Conservation (phyloP, 2,113 vertebrate genomes). For the Clarias batrachus region DNA sequence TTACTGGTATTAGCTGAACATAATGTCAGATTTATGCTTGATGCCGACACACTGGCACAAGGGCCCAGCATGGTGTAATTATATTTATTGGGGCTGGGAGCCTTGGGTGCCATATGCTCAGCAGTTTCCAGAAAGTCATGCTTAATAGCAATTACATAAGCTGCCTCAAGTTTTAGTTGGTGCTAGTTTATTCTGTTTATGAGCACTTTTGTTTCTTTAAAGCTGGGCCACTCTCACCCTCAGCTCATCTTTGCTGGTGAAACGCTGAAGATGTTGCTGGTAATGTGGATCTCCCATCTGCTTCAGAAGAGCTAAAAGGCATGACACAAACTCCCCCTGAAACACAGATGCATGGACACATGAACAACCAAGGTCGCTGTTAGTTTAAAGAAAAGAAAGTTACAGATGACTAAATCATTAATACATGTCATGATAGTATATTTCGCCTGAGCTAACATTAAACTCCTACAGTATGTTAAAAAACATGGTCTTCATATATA, state of each 20-base stretch:
- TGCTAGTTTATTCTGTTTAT: not conserved
- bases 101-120: not conserved
- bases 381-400: not conserved
- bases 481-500: not conserved
- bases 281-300: slow-evolving; percentile 98
- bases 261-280: slow-evolving; percentile 91
- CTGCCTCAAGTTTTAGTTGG: not conserved
- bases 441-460: not conserved
- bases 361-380: not conserved
- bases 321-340: slow-evolving; percentile 96
- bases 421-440: not conserved
- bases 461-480: not conserved
- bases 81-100: not conserved
- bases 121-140: not conserved
- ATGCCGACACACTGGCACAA: not conserved
- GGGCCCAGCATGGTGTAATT: not conserved
- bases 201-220: not conserved
- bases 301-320: slow-evolving; percentile 87
- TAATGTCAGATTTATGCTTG: not conserved
- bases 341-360: slow-evolving; percentile 30
- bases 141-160: not conserved
- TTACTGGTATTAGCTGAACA: not conserved
- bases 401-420: not conserved
- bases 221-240: slow-evolving; percentile 67
- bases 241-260: slow-evolving; percentile 89